phyloP scores from a whole-genome alignment of 2,797 vertebrate species.

The Schizopygopsis malacanthus region DNA sequence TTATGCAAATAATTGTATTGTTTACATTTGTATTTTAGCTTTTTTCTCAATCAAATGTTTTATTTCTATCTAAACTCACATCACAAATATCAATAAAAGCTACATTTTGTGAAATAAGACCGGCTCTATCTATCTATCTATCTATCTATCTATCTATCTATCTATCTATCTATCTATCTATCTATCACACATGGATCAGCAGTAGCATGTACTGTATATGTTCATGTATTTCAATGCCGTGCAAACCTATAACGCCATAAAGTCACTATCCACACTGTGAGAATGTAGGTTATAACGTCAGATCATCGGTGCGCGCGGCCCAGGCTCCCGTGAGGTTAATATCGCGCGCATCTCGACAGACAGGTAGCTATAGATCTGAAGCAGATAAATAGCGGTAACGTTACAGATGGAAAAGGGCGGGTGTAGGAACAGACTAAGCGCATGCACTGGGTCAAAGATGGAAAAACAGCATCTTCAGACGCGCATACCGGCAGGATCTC shows the following conservation, averaged over 20 bases:
- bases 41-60: background rate
- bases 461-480: background rate
- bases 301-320: background rate
- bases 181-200: background rate
- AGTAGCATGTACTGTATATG: background rate
- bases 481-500: background rate
- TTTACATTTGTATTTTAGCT: background rate
- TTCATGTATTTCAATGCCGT: background rate
- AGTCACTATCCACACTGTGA: constrained; percentile 1
- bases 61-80: background rate
- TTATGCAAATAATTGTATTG: background rate
- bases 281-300: constrained; percentile 43
- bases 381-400: constrained; percentile 4
- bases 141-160: background rate
- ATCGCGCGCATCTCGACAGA: constrained; percentile 13
- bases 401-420: constrained; percentile 39
- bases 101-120: background rate
- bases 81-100: background rate
- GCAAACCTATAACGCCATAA: constrained; percentile 16
- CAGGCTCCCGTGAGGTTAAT: constrained; percentile 15
- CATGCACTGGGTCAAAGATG: constrained; percentile 18
- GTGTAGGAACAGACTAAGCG: constrained; percentile 20
- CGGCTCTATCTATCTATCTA: background rate
- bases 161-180: background rate
- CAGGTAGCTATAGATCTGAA: constrained; percentile 28